Evolutionary conservation across 2,113 vertebrate genomes (phyloP), one percentile per base, ranked within the genome.

Genomic region (Alosa alosa): DNA sequence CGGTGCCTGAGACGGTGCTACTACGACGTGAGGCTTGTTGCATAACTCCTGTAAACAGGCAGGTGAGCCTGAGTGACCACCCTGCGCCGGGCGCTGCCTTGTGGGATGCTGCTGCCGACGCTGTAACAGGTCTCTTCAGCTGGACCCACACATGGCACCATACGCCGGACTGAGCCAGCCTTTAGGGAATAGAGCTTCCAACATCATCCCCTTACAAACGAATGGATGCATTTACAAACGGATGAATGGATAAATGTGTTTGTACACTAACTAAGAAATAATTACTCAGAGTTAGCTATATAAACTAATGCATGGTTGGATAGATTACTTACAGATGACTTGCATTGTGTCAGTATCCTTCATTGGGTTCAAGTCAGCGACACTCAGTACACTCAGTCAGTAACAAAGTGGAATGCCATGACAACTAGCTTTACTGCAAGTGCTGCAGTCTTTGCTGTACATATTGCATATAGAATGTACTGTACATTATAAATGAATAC

Each of bases 21-120:
- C 55, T 60, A 22, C 13, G 81, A 15, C 44, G 52, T 72, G 82
- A 45, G 36, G 81, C 83, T 81, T 49, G 81, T 88, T 89, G 81
- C 50, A 81, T 87, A 85, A 85, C 55, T 46, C 84, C 55, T 44
- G 49, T 52, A 78, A 72, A 75, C 81, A 18, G 75, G 75, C 55
- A 60, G 55, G 55, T 60, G 55, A 60, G 55, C 4, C 22, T 60
- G 55, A 60, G 6, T 60, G 55, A 60, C 6, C 55, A 60, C 4
- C 20, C 55, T 4, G 18, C 13, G 52, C 4, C 1, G 50, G 11
- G 55, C 18, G 55, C 4, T 22, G 55, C 3, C 20, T 20, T 60
- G 6, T 7, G 18, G 55, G 18, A 60, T 1, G 55, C 55, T 60
- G 20, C 55, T 6, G 20, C 55, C 1, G 20, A 15, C 7, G 55